Base-by-base conservation (phyloP, 1,140 invertebrate species). In the Drosophila rhopaloa region DNA sequence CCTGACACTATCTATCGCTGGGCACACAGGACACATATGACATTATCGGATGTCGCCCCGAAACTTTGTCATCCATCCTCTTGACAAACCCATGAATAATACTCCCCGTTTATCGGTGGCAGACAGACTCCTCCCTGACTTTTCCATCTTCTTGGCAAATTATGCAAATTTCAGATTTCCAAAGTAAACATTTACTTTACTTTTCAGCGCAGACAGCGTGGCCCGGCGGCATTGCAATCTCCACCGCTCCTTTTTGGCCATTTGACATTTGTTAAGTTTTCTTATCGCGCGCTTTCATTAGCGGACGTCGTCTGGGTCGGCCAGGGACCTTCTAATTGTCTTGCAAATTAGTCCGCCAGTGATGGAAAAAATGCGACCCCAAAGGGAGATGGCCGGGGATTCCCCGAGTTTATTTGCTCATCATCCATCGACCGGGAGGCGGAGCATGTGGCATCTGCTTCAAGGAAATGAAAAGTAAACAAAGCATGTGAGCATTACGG, bases 171-270 rank as follows among this genome's bases (percentile, higher is more conserved):
- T 84, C 63, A 81, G 88, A 79, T 91, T 88, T 83, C 77, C 75
- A 88, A 81, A 84, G 88, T 78, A 91, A 91, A 91, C 88, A 91
- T 91, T 91, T 91, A 79, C 89, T 91, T 91, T 91, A 89, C 84
- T 89, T 89, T 89, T 74, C 84, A 89, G 73, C 73, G 73, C 84
- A 80, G 79, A 89, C 81, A 70, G 29, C 66, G 46, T 63, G 32
- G 51, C 56, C 71, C 59, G 72, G 53, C 54, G 56, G 70, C 55
- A 57, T 29, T 57, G 14, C 19, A 66, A 44, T 60, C 43, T 32
- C 62, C 57, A 66, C 65, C 63, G 35, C 44, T 65, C 43, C 63
- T 44, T 5, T 5, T 29, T 13, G 38, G 67, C 7, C 75, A 73
- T 73, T 89, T 89, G 84, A 84, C 80, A 89, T 89, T 88, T 67